Conservation (phyloP, 2,113 vertebrate genomes). For the Entelurus aequoreus region DNA sequence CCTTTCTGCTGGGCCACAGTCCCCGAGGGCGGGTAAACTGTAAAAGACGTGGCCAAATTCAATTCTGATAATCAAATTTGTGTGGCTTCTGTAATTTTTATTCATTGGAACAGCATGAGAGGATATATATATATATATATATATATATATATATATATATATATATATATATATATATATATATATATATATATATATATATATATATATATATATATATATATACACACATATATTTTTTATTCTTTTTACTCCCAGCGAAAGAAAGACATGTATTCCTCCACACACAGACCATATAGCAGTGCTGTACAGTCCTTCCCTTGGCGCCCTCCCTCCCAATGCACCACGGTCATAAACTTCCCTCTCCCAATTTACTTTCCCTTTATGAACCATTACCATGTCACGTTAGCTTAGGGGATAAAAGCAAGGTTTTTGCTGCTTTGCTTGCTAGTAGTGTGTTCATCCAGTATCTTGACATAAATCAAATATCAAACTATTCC, state of each 20-base stretch:
- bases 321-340: conserved; percentile 6
- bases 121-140: too few relatives aligned
- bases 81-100: conserved; percentile 10
- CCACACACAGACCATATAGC: conserved; percentile 11
- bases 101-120: conserved; percentile 2
- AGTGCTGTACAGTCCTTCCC: conserved; percentile 6
- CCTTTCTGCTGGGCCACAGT: conserved; percentile 11
- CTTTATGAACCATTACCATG: conserved; percentile 52
- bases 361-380: conserved; percentile 43
- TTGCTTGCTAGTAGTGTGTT: conserved; percentile 39
- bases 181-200: too few relatives aligned
- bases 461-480: conserved; percentile 24
- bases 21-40: conserved; percentile 16
- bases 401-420: conserved; percentile 29
- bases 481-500: conserved; percentile 44
- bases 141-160: too few relatives aligned
- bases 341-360: conserved; percentile 36
- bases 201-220: too few relatives aligned
- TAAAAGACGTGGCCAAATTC: conserved; percentile 1
- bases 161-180: too few relatives aligned
- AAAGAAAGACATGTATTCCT: background rate
- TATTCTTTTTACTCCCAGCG: background rate
- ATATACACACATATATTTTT: background rate
- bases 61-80: conserved; percentile 7
- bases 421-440: conserved; percentile 32